These are phyloP conservation scores for Origma solitaria DNA, from an alignment of 2,113 vertebrate genomes.

Conservation along the genomic window DNA sequence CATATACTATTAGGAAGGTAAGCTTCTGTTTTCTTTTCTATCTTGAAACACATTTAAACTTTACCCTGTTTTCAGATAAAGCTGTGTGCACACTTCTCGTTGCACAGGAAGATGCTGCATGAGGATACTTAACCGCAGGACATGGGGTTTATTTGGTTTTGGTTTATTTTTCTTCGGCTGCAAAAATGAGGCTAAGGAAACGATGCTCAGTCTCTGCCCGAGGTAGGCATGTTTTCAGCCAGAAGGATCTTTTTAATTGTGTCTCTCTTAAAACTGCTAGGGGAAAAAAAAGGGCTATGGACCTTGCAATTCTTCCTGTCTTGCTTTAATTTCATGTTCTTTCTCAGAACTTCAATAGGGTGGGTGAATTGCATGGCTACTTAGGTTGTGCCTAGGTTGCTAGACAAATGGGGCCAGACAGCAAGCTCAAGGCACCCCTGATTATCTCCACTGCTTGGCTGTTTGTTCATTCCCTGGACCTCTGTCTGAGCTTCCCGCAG, in stretches of 20 bases:
- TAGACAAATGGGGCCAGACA: not conserved
- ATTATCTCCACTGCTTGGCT: not conserved
- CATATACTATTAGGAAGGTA: not conserved
- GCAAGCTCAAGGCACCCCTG: not conserved
- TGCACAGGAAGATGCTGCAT: not conserved
- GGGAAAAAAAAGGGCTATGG: not conserved
- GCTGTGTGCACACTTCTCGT: not conserved
- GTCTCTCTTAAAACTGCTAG: not conserved
- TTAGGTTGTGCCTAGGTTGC: not conserved
- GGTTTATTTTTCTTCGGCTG: not conserved
- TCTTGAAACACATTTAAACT: not conserved
- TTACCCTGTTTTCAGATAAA: not conserved
- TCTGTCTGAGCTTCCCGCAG: not conserved
- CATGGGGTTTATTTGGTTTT: not conserved
- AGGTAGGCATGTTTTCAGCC: rapidly evolving
- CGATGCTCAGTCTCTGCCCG: not conserved
- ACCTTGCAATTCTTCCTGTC: not conserved
- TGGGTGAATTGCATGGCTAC: not conserved
- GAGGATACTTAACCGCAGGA: not conserved
- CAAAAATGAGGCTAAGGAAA: not conserved
- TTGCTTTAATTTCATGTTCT: not conserved
- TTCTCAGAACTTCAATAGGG: not conserved
- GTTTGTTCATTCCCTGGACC: not conserved
- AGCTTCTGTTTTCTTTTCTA: not conserved
- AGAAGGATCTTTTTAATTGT: not conserved